Conservation (phyloP, 2,888 invertebrate species). For the Lumbricus terrestris region DNA sequence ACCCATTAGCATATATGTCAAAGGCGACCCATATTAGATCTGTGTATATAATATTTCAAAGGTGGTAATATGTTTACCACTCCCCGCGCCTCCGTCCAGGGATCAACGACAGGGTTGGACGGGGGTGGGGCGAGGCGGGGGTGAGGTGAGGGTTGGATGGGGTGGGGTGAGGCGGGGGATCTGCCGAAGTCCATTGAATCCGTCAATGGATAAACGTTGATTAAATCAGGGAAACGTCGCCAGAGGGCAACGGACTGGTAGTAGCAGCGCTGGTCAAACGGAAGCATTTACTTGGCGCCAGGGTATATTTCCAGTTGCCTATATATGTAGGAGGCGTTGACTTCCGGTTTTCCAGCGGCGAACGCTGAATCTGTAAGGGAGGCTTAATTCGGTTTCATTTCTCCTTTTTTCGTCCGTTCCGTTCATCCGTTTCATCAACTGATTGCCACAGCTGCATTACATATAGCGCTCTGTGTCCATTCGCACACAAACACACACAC, state of each 20-base stretch:
- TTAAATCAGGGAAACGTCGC: neutral
- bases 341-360: neutral
- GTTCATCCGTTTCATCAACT: neutral
- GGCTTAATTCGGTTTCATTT: neutral
- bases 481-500: too few species aligned
- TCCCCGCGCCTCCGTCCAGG: neutral
- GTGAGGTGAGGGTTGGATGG: too few species aligned
- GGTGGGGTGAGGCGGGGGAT: neutral
- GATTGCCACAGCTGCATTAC: neutral
- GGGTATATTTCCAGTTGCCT: constrained; percentile 3
- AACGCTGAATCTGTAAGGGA: neutral
- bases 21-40: neutral
- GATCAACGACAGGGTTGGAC: too few species aligned
- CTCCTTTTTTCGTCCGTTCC: neutral
- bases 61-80: neutral
- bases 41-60: neutral
- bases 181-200: neutral
- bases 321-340: neutral
- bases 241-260: neutral
- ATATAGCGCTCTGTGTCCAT: too few species aligned
- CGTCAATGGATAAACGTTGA: neutral
- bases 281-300: neutral
- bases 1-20: too few species aligned
- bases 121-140: neutral
- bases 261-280: neutral